Percentiles rank a stretch among this genome's conserved stretches.
phyloP scores from a whole-genome alignment of 2,113 vertebrate genomes.

The Hemichromis elongatus region DNA sequence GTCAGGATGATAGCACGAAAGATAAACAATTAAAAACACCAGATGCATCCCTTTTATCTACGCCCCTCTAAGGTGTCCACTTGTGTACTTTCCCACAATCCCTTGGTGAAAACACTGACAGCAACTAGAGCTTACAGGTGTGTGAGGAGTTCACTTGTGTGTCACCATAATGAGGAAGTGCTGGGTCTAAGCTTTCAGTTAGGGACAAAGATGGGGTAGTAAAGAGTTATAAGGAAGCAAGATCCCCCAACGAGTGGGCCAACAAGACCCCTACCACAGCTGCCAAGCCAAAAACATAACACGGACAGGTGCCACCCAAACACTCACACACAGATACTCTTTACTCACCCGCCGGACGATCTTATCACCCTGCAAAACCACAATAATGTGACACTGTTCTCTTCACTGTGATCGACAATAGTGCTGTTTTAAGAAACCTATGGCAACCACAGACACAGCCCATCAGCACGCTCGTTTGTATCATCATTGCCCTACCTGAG shows the following conservation, averaged over 20 bases:
- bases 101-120: not conserved
- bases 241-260: slow-evolving; percentile 37
- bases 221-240: slow-evolving; percentile 40
- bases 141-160: not conserved
- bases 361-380: slow-evolving; percentile 99
- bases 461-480: not conserved
- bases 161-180: not conserved
- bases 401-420: slow-evolving; percentile 23
- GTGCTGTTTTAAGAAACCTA: not conserved
- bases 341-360: slow-evolving; percentile 98
- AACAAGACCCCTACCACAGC: slow-evolving; percentile 31
- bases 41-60: not conserved
- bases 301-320: slow-evolving; percentile 68
- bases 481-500: slow-evolving; percentile 79
- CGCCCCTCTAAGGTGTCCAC: not conserved
- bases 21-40: not conserved
- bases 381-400: slow-evolving; percentile 72
- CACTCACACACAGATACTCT: slow-evolving; percentile 55
- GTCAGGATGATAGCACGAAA: slow-evolving; percentile 18
- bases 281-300: slow-evolving; percentile 61
- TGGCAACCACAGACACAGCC: not conserved
- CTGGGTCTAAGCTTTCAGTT: slow-evolving; percentile 1
- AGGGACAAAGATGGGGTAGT: slow-evolving; percentile 6
- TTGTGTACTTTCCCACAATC: not conserved
- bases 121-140: not conserved